Conservation (phyloP, 92 coral and sea anemone genomes). For the Blastomussa wellsi region DNA sequence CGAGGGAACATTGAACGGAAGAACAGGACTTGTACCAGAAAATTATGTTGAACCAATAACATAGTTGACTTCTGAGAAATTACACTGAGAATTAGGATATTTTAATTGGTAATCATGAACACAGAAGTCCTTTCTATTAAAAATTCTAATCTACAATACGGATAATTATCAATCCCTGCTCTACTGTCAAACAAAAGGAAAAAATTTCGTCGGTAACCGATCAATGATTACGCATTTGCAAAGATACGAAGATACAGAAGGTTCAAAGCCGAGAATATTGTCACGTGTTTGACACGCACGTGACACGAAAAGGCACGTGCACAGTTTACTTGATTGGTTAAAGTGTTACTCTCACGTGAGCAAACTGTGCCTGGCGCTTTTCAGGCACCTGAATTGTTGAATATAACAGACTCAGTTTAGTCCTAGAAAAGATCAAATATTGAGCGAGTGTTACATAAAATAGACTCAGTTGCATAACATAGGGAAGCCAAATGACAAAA, state of each 20-base stretch:
- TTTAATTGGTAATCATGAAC: constrained; percentile 28
- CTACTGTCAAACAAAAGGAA: background rate
- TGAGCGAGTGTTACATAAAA: background rate
- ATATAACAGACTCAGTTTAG: background rate
- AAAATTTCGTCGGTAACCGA: background rate
- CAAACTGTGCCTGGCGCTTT: background rate
- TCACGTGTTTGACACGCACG: constrained; percentile 3
- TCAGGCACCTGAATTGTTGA: background rate
- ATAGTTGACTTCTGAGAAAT: background rate
- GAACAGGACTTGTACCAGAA: constrained; percentile 92
- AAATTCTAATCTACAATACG: background rate
- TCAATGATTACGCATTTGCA: background rate
- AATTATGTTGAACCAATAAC: constrained; percentile 82
- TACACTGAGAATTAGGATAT: constrained; percentile 40
- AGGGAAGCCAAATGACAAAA: background rate
- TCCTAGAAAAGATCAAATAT: background rate
- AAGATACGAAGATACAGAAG: background rate
- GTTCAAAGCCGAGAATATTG: background rate
- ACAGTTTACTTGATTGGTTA: background rate
- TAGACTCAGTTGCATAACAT: background rate
- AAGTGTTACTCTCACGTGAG: background rate
- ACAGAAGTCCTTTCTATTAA: constrained; percentile 10
- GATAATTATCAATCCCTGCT: constrained; percentile 10
- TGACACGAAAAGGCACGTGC: constrained; percentile 5
- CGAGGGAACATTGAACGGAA: constrained; percentile 93